phyloP scores from a whole-genome alignment of 1,140 invertebrate species.

The Cydia fagiglandana region DNA sequence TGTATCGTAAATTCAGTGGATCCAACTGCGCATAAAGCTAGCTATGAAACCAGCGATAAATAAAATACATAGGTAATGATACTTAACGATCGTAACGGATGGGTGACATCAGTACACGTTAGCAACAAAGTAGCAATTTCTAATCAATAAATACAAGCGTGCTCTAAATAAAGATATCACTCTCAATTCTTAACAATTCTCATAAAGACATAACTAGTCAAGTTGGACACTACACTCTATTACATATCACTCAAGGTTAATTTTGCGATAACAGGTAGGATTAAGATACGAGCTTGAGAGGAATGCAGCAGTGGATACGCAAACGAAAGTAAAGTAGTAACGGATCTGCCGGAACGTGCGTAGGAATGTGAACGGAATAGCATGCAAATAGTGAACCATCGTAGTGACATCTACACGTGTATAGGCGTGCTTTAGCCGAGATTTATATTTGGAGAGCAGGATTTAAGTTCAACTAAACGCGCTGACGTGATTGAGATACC shows the following conservation, averaged over 20 bases:
- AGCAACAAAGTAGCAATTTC: constrained; percentile 57
- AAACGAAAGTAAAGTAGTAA: constrained; percentile 13
- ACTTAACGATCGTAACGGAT: not conserved
- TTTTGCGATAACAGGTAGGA: not conserved
- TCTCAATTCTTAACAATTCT: not conserved
- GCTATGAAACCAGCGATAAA: no score
- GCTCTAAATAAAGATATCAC: constrained; percentile 54
- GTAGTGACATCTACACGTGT: constrained; percentile 9
- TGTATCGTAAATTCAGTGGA: no score
- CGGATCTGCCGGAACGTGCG: constrained; percentile 22
- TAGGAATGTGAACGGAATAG: constrained; percentile 20
- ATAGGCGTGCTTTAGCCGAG: not conserved
- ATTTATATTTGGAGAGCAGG: constrained; percentile 1
- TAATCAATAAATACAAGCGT: constrained; percentile 60
- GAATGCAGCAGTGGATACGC: not conserved
- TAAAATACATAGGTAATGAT: no score
- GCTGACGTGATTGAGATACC: no score
- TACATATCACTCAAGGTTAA: not conserved
- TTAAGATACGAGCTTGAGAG: not conserved
- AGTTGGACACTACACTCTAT: not conserved
- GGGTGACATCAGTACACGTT: constrained; percentile 62
- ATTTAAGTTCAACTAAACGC: not conserved
- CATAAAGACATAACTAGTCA: not conserved
- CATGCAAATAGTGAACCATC: constrained; percentile 19
- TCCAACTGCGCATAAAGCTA: no score